Percentiles rank a stretch among this genome's conserved stretches.
phyloP scores from a whole-genome alignment of 2,113 vertebrate genomes.

The Callionymus lyra region DNA sequence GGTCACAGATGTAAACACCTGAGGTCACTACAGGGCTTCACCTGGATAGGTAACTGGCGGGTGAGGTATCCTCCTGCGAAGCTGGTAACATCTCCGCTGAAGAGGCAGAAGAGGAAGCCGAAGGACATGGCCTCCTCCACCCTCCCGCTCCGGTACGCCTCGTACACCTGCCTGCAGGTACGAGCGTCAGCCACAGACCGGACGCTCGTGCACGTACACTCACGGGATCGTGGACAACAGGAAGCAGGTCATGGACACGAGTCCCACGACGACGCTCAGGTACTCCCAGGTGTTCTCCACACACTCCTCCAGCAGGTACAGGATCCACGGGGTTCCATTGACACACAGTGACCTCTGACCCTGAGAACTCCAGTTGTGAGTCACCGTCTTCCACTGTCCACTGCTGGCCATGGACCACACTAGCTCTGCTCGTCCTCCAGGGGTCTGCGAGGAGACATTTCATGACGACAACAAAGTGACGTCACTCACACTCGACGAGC shows the following conservation, averaged over 20 bases:
- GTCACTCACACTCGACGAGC: too few relatives aligned
- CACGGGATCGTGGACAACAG: slow-evolving; percentile 66
- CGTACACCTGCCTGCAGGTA: slow-evolving; percentile 51
- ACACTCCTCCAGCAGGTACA: slow-evolving; percentile 63
- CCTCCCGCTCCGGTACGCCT: slow-evolving; percentile 56
- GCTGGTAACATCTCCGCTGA: slow-evolving; percentile 57
- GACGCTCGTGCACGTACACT: slow-evolving; percentile 21
- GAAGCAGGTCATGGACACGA: slow-evolving; percentile 67
- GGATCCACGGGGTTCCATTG: slow-evolving; percentile 59
- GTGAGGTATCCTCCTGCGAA: slow-evolving; percentile 63
- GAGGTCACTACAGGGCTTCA: too few relatives aligned
- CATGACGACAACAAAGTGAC: too few relatives aligned
- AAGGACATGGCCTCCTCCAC: slow-evolving; percentile 61
- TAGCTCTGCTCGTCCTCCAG: too few relatives aligned
- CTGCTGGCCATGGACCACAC: slow-evolving; percentile 32
- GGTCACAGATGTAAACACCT: too few relatives aligned
- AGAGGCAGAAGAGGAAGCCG: slow-evolving; percentile 63
- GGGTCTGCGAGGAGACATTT: too few relatives aligned
- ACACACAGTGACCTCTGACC: slow-evolving; percentile 44
- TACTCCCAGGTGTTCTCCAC: slow-evolving; percentile 62
- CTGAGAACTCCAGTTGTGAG: slow-evolving; percentile 32
- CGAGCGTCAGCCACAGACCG: too few relatives aligned
- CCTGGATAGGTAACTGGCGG: slow-evolving; percentile 63
- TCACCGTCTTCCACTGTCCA: slow-evolving; percentile 30
- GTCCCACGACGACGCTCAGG: slow-evolving; percentile 58